phyloP scores from a whole-genome alignment of 1,140 invertebrate species.

The Coenobita brevimanus region DNA sequence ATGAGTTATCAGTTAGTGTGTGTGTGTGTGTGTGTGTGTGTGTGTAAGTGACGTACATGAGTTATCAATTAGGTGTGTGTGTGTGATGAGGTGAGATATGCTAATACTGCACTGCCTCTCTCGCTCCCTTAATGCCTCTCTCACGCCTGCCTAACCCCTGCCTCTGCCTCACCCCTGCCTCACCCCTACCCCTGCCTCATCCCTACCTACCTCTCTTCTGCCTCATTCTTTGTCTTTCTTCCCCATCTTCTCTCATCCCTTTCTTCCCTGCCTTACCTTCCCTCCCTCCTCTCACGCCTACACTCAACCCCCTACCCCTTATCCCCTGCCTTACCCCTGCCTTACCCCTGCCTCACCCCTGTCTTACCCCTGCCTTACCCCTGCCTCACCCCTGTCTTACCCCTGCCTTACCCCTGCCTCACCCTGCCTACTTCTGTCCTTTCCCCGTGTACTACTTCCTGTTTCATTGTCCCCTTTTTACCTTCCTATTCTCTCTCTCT shows the following conservation, averaged over 20 bases:
- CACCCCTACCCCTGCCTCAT: neutral
- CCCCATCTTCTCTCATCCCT: neutral
- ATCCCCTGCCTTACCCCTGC: neutral
- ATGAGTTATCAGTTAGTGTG: no score
- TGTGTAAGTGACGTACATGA: neutral
- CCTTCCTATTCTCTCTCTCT: neutral
- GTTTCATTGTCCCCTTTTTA: neutral
- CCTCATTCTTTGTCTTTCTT: neutral
- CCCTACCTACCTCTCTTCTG: neutral
- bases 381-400: neutral
- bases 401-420: neutral
- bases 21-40: no score
- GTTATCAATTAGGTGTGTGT: neutral
- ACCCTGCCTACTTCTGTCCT: neutral
- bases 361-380: neutral
- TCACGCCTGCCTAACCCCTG: neutral
- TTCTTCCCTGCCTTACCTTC: neutral
- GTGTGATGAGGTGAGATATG: neutral
- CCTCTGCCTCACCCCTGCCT: neutral
- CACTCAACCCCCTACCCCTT: neutral
- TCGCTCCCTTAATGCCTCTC: neutral
- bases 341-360: neutral
- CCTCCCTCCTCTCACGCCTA: neutral
- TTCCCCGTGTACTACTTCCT: no score
- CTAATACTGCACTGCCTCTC: neutral